Evolutionary conservation across 2,113 vertebrate genomes (phyloP).

Genomic region (Naja naja): DNA sequence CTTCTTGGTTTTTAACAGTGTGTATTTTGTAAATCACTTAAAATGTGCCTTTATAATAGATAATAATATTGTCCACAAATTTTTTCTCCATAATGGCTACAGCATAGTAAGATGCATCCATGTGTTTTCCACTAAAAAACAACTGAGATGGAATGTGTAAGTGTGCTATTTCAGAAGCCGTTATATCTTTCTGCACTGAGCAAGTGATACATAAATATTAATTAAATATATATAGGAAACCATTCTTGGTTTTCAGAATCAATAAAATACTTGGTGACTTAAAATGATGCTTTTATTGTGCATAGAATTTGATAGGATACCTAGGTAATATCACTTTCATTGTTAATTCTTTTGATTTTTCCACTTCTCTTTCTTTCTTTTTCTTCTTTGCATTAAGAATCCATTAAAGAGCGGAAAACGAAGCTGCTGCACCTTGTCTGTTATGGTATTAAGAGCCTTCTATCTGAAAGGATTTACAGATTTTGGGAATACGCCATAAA

Average conservation of each 20-base stretch:
- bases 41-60: neutral
- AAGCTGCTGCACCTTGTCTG: neutral
- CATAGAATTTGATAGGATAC: neutral
- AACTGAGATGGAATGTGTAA: neutral
- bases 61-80: neutral
- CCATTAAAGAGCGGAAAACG: neutral
- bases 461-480: neutral
- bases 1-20: neutral
- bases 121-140: neutral
- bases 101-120: neutral
- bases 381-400: neutral
- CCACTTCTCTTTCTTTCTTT: neutral
- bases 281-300: neutral
- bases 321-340: neutral
- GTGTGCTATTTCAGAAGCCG: neutral
- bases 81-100: neutral
- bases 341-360: neutral
- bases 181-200: neutral
- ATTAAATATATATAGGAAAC: neutral
- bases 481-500: neutral
- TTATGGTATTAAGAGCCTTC: neutral
- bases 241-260: neutral
- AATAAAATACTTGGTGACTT: neutral
- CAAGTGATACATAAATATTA: neutral
- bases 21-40: neutral